Base-by-base conservation (phyloP, 2,888 invertebrate genomes). In the Hypsopygia costalis region DNA sequence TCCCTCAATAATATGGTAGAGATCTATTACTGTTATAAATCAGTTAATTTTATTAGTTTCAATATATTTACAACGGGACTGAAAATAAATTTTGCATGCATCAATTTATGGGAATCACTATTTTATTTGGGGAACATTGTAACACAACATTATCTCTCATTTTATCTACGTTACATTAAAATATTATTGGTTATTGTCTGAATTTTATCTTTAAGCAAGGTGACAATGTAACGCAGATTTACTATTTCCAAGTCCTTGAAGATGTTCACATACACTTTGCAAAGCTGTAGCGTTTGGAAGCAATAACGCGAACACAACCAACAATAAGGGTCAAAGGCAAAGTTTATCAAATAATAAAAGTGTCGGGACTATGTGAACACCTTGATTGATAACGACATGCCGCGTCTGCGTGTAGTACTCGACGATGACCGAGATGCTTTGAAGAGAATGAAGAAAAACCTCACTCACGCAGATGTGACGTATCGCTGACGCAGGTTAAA, bases 261-360 rank as follows among this genome's bases (percentile, higher is more conserved):
- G 44, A 49, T 67, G 69, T 66, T 52, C 70, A 69, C 68, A 70
- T 60, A 64, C 61, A 59, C 55, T 42, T 21, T 44, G 40, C 31
- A 11, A 47, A 44, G 12, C 22, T 36, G 36, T 35, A 39, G 34
- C 41, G 43, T 44, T 47, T 50, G 35, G 50, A 47, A 57, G 52
- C 47, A 50, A 27, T 22, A 41, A 41, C 49, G 52, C 57, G 57
- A 72, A 75, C 64, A 69, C 76, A 72, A 55, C 53, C 44, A 43
- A 27, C 9, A 10, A 37, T 21, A 31, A 12, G 29, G 25, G 38
- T 49, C 51, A 22, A 32, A 28, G 39, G 50, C 52, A 48, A 54
- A 57, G 51, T 63, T 64, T 62, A 55, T 67, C 68, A 81, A 82
- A 79, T 79, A 81, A 69, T 75, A 73, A 79, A 80, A 61, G 52